Base-by-base conservation (phyloP, 30 jellyfish, hydroid and myxozoan genomes). In the Nemopilema nomurai region DNA sequence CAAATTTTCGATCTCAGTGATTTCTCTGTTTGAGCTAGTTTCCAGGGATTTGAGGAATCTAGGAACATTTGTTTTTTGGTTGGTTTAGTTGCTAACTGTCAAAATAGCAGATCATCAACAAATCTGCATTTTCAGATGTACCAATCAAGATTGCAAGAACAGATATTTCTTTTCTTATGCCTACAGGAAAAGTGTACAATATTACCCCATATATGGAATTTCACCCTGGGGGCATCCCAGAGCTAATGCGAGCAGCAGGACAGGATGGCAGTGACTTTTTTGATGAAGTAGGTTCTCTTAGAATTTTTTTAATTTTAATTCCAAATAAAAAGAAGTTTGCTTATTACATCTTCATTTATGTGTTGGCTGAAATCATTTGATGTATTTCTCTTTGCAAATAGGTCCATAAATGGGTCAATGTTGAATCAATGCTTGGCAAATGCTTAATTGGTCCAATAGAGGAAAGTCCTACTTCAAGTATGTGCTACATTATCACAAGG, bases 161-260 rank as follows among this genome's bases (percentile, higher is more conserved):
- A n/a, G n/a, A n/a, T n/a, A n/a, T n/a, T 41, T 41, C 57, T 41
- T 41, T 20, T 66, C 7, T 82, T 41, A 57, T 31, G 28, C 19
- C 31, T 67, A 0, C 74, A 95, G 99, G 99, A 18, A 82, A 79
- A 49, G 99, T 95, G 23, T 95, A 88, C 90, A 90, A 95, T 62
- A 68, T 95, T 24, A 95, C 99, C 0, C 76, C 96, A 0, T 95
- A 95, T 32, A 62, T 92, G 73, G 99, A 95, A 57, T 95, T 66
- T 77, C 99, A 95, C 74, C 99, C 99, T 24, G 99, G 99, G 18
- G 99, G 99, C 24, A 79, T 90, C 1, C 93, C 92, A 0, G 98
- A 95, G 69, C 49, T 95, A 19, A 85, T 95, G 99, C 89, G 95
- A 33, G 98, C 94, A n/a, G 99, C 99, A 52, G 99, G 99, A 8